Evolutionary conservation across 2,113 vertebrate species (phyloP).

Genomic region (Chloebia gouldiae): DNA sequence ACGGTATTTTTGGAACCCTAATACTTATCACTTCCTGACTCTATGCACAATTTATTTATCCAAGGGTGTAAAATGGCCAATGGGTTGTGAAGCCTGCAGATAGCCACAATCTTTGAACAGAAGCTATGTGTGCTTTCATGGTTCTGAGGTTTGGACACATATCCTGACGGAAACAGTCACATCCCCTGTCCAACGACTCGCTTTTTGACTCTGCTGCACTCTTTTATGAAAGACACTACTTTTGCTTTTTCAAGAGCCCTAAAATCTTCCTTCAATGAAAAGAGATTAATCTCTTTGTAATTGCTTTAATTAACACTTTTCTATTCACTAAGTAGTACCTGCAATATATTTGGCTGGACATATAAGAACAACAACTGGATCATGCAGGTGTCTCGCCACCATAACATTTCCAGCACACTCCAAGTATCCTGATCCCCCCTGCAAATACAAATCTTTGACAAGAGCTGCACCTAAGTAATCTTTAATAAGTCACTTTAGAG

Average conservation of each 20-base stretch:
- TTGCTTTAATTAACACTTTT: not conserved
- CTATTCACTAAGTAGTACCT: not conserved
- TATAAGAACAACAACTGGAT: not conserved
- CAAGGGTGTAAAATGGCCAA: not conserved
- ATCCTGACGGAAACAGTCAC: not conserved
- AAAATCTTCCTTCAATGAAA: not conserved
- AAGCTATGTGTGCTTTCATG: not conserved
- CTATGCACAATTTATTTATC: slow-evolving; percentile 1
- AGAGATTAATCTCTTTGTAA: not conserved
- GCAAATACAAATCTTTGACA: not conserved
- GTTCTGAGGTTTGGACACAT: not conserved
- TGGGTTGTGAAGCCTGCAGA: not conserved
- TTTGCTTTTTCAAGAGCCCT: not conserved
- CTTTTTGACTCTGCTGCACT: not conserved
- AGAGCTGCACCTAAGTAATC: not conserved
- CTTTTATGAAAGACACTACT: not conserved
- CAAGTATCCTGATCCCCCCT: not conserved
- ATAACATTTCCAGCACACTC: not conserved
- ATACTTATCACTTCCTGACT: not conserved
- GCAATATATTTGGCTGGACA: not conserved
- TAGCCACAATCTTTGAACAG: not conserved
- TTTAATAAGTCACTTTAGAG: not conserved
- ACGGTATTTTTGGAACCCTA: not conserved
- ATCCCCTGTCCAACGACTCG: not conserved
- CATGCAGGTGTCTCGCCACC: not conserved